phyloP scores from a whole-genome alignment of 2,113 vertebrate genomes.

The Meles meles region DNA sequence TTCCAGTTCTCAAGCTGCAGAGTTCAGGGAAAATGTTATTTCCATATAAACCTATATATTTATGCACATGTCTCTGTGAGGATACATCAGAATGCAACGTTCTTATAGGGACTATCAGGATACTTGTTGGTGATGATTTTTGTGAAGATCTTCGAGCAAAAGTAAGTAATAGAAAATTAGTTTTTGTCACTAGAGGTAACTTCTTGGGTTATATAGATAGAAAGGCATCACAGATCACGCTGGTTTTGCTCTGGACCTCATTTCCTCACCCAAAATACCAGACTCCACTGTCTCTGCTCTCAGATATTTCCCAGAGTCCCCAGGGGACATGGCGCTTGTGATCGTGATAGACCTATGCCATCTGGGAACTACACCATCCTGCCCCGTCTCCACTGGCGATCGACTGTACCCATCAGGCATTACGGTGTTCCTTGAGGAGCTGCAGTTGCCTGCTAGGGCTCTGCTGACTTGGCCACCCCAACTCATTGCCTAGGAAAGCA shows the following conservation, averaged over 20 bases:
- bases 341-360: not conserved
- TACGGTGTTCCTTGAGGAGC: not conserved
- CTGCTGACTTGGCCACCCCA: not conserved
- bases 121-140: not conserved
- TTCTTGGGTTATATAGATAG: not conserved
- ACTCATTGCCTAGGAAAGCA: conserved; percentile 23
- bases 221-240: not conserved
- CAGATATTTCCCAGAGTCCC: not conserved
- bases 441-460: not conserved
- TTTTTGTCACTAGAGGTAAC: not conserved
- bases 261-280: not conserved
- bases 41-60: not conserved
- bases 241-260: not conserved
- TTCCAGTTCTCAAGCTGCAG: not conserved
- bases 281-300: not conserved
- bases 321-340: not conserved
- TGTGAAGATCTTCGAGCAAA: not conserved
- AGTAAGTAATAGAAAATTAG: not conserved
- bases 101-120: not conserved
- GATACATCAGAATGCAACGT: not conserved
- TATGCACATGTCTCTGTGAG: not conserved
- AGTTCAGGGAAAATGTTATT: not conserved
- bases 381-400: not conserved
- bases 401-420: not conserved
- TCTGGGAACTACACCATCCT: not conserved